These are phyloP conservation scores for Seriola rivoliana DNA, from an alignment of 2,113 vertebrate genomes.

Conservation along the genomic window DNA sequence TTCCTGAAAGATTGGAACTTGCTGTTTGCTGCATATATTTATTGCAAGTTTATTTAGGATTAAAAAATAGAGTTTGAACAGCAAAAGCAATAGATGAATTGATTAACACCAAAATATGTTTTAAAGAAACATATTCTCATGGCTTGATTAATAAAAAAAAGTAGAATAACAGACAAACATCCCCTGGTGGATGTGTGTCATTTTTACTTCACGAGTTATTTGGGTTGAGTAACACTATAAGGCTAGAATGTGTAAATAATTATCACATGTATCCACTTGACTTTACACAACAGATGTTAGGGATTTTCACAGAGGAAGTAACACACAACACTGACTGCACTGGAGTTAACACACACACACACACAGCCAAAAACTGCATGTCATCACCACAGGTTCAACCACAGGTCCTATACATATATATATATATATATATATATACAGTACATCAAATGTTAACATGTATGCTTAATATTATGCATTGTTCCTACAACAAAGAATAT, in stretches of 20 bases:
- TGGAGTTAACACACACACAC: neutral
- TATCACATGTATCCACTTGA: neutral
- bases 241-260: slow-evolving; percentile 18
- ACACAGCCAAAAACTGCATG: neutral
- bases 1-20: slow-evolving; percentile 8
- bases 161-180: neutral
- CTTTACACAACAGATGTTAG: slow-evolving; percentile 5
- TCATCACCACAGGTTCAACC: neutral
- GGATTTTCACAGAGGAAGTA: slow-evolving; percentile 24
- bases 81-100: slow-evolving; percentile 28
- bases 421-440: neutral
- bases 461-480: neutral
- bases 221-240: neutral
- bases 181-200: neutral
- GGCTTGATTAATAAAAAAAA: neutral
- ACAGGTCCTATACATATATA: neutral
- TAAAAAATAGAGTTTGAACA: neutral
- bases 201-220: neutral
- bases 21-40: slow-evolving; percentile 27
- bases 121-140: neutral
- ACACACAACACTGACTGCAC: neutral
- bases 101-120: slow-evolving; percentile 13
- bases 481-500: too few relatives aligned
- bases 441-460: neutral
- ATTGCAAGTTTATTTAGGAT: slow-evolving; percentile 16